Conservation (phyloP, 2,797 vertebrate species). For the Chromis chromis region DNA sequence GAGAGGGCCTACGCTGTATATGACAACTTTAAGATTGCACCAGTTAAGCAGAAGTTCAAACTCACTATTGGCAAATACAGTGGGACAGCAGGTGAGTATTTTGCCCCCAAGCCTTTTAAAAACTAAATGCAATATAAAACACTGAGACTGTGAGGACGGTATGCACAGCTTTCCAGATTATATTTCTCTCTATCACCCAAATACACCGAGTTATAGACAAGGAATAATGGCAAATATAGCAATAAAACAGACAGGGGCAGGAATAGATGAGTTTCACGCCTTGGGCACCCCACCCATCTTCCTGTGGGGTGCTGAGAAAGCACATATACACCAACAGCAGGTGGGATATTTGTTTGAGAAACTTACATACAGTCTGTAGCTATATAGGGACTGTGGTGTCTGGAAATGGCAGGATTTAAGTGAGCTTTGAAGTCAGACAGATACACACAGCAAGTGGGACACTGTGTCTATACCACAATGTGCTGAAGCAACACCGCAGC, state of each 20-base stretch:
- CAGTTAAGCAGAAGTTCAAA: conserved; percentile 87
- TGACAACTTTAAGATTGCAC: conserved; percentile 88
- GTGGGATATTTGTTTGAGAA: conserved; percentile 47
- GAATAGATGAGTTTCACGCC: conserved; percentile 25
- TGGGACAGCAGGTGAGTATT: conserved; percentile 87
- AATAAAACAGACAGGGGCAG: conserved; percentile 37
- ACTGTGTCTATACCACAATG: conserved; percentile 31
- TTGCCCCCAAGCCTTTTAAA: conserved; percentile 11
- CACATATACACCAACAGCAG: conserved; percentile 38
- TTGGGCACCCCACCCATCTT: conserved; percentile 11
- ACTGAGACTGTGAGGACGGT: conserved; percentile 4
- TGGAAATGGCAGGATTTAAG: conserved; percentile 28
- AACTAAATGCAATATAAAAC: conserved; percentile 7
- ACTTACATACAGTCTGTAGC: conserved; percentile 29
- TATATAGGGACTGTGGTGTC: conserved; percentile 25
- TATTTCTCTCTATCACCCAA: conserved; percentile 36
- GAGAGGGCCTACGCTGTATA: conserved; percentile 88
- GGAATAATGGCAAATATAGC: conserved; percentile 24
- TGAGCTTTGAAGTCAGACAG: conserved; percentile 45
- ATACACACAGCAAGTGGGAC: conserved; percentile 28
- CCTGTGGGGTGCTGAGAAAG: conserved; percentile 36
- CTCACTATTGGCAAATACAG: conserved; percentile 88
- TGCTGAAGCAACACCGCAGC: conserved; percentile 39
- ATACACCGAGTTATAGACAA: conserved; percentile 19
- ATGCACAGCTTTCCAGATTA: conserved; percentile 17